A percentile compares a stretch with the other conserved stretches of the same genome.
These are phyloP conservation scores for Riptortus pedestris DNA, from an alignment of 1,140 invertebrate genomes.

Conservation along the genomic window DNA sequence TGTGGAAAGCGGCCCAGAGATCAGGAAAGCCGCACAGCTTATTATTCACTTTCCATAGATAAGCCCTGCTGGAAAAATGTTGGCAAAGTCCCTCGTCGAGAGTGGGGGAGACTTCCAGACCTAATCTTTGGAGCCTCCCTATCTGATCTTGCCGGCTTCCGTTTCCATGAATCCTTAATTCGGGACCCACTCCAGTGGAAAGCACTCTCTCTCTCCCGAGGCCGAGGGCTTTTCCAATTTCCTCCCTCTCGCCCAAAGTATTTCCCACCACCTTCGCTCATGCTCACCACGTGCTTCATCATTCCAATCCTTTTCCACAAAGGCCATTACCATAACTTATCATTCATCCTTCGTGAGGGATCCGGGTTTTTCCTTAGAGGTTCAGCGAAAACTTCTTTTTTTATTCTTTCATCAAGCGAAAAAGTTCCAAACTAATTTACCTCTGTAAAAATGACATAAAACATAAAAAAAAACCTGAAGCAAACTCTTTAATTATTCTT, in stretches of 20 bases:
- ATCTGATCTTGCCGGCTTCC: neutral
- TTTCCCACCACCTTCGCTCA: neutral
- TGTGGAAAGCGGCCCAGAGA: neutral
- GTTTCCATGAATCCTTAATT: constrained; percentile 16
- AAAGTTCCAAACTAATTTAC: too few relatives aligned
- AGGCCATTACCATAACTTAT: too few relatives aligned
- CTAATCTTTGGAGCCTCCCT: neutral
- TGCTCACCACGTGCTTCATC: neutral
- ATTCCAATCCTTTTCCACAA: too few relatives aligned
- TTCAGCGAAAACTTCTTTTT: too few relatives aligned
- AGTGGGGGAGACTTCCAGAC: constrained; percentile 4
- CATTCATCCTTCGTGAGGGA: too few relatives aligned
- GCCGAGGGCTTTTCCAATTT: neutral
- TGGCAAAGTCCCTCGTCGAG: neutral
- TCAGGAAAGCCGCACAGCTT: neutral
- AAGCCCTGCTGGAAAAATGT: neutral
- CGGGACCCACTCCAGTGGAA: neutral
- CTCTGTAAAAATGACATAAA: too few relatives aligned
- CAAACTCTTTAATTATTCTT: too few relatives aligned
- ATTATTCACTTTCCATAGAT: neutral
- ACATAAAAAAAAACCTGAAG: too few relatives aligned
- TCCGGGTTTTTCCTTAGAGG: too few relatives aligned
- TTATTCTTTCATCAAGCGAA: too few relatives aligned
- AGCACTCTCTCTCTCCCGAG: neutral
- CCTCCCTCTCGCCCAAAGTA: neutral